Evolutionary conservation across 2,888 invertebrate genomes (phyloP), one percentile per base, ranked within the genome.

Genomic region (Melipona bicolor): DNA sequence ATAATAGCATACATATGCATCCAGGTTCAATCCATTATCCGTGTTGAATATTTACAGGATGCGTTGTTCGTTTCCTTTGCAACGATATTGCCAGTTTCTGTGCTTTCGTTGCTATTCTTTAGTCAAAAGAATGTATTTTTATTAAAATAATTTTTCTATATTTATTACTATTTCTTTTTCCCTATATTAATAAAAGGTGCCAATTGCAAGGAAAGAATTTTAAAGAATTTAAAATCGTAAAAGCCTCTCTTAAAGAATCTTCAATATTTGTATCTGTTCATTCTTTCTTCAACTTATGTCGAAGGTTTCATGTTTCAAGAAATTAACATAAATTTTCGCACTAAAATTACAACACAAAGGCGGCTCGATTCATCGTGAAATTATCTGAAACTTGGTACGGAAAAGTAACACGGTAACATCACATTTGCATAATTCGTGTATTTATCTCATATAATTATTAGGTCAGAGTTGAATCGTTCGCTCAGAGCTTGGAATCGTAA

Each of bases 341-440:
- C 9, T 61, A 5, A 27, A 59, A 43, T 43, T 13, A 43, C 2
- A 11, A 17, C 6, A 17, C 17, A 2, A 36, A 17, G 5, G 5
- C 6, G 24, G 19, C 19, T 24, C 11, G 24, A 71, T 19, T 27
- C 43, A 59, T 59, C 27, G 17, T 24, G 19, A 19, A 15, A 71
- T 24, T 59, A 59, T 72, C 13, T n/a, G 32, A 50, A 49, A 32
- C n/a, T 50, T 50, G 6, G 9, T 5, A 4, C 15, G n/a, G n/a
- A 32, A 62, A 50, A 73, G 27, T 21, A 62, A 61, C 36, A 56
- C 17, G n/a, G 54, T 50, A 64, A 24, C 32, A 36, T 19, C 32
- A 17, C 43, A 2, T 3, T 73, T 64, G 27, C 62, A 64, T 52
- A 74, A 64, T 74, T 74, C 52, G n/a, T 19, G 36, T 64, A 36